Conservation (phyloP, 30 jellyfish, hydroid and myxozoan species). For the Turritopsis rubra region DNA sequence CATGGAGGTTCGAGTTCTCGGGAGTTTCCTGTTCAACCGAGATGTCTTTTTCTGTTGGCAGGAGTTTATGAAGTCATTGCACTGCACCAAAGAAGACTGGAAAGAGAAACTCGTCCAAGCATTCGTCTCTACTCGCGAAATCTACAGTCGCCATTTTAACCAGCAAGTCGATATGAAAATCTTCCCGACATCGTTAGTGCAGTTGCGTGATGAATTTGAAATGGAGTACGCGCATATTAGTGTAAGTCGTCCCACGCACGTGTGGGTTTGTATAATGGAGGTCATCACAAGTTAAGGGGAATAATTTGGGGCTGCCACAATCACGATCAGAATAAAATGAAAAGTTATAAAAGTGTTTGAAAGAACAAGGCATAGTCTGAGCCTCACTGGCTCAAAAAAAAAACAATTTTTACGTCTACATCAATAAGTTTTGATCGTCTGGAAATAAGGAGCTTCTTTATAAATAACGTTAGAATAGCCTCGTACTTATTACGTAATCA, state of each 20-base stretch:
- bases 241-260: not conserved
- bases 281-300: no score
- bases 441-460: no score
- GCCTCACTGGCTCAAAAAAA: no score
- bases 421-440: no score
- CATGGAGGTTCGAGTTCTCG: no score
- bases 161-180: constrained; percentile 4
- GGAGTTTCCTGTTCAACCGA: not conserved
- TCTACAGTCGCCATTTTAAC: constrained; percentile 33
- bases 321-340: no score
- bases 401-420: no score
- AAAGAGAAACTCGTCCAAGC: constrained; percentile 24
- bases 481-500: no score
- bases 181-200: constrained; percentile 5
- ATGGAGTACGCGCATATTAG: constrained; percentile 16
- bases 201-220: not conserved
- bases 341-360: no score
- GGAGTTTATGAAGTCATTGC: constrained; percentile 22
- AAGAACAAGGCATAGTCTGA: no score
- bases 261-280: not conserved
- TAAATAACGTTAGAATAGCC: no score
- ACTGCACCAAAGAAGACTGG: constrained; percentile 29
- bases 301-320: no score
- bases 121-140: constrained; percentile 2
- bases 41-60: not conserved